Evolutionary conservation across 2,888 invertebrate species (phyloP), one percentile per base, ranked within the genome.

Genomic region (Oscheius sp.): DNA sequence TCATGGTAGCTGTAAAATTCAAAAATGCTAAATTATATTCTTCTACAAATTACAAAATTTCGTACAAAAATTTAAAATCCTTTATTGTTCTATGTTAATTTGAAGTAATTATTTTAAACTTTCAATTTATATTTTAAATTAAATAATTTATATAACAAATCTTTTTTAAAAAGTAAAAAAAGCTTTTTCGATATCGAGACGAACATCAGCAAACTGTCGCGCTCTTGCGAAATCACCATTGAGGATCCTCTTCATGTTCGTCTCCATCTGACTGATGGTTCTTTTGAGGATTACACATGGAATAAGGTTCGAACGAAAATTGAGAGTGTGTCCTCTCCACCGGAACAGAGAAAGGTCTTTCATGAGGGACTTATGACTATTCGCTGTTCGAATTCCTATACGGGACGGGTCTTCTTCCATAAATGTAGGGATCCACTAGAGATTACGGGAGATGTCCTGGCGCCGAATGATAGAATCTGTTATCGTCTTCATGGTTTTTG

Each of bases 231-330:
- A 14, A 6, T 62, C 22, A 28, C 45, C 6, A 20, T 45, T 2
- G 47, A 45, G n/a, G 30, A 32, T 2, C 62, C 49, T 2, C 17
- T 45, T 45, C 47, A 49, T 6, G n/a, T 62, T 0, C 28, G 47
- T 1, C 36, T 62, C 6, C 12, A 22, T 2, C 22, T 33, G 17
- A 4, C 33, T 1, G 49, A 62, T 24, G 62, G 62, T 9, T 17
- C 44, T 2, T 0, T n/a, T 4, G 62, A 62, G 22, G 62, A 62
- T 12, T 62, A 62, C 47, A 32, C n/a, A 32, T 62, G 62, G 62
- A 20, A 62, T 28, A 62, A 47, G 47, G 62, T 47, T 9, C 30
- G 32, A 4, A 28, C 45, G 6, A 62, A 62, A 45, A 47, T 62
- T 12, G 62, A 62, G 47, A 32, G 24, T 44, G 6, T 62, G 14